Evolutionary conservation across 2,113 vertebrate species (phyloP), one percentile per base, ranked within the genome.

Genomic region (Rhombomys opimus): DNA sequence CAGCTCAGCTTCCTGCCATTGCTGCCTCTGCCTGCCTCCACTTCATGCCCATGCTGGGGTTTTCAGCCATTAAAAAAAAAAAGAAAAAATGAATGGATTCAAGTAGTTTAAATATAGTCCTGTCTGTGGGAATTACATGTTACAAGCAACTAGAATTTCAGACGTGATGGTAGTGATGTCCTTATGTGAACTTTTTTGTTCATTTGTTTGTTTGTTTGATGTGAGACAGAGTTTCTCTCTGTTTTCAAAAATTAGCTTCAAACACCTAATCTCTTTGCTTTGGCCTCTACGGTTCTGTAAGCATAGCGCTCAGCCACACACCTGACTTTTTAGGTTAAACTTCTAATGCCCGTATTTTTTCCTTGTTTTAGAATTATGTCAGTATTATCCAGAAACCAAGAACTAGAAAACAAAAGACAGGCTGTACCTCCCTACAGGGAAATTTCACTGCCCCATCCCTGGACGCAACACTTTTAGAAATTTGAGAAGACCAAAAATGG

Each of bases 301-400:
- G 41, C 63, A 63, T 67, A 86, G 46, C 18, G 20, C 3, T 50
- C 10, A 68, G 5, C 32, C 25, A 30, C 0, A 87, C 46, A 68
- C 12, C 50, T 3, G 50, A n/a, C 12, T 1, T 65, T 65, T 90
- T 38, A 5, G 17, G 9, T 91, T 75, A 82, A 84, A 50, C 38
- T 80, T 96, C 87, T 18, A 70, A 80, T 57, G 32, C 10, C 38
- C 1, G 5, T 30, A 52, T 89, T 68, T 77, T 77, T 87, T 95
- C n/a, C 52, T 89, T 93, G n/a, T 85, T 92, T 92, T 73, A 91
- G 75, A 54, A n/a, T 63, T 75, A 78, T 80, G 27, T 91, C 20
- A 32, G 68, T 67, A 50, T 22, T 30, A 86, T 22, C 84, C 27
- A 67, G 59, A 86, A 67, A 50, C 41, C 20, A 86, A 59, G 23